Conservation (phyloP, 2,888 invertebrate genomes). For the Dysmachus trigonus region DNA sequence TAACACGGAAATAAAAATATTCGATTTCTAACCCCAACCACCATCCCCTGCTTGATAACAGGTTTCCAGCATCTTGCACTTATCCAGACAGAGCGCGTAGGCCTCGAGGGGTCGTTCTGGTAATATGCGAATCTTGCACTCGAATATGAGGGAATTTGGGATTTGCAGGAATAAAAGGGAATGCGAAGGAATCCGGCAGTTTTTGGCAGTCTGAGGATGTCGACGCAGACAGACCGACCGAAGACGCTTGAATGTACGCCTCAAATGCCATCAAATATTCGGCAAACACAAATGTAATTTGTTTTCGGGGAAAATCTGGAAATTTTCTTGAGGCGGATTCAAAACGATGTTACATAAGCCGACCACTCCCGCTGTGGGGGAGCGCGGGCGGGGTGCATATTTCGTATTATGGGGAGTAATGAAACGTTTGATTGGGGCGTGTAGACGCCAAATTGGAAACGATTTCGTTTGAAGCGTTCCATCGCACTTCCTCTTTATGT, state of each 20-base stretch:
- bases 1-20: conserved; percentile 42
- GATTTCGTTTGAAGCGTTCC: neutral
- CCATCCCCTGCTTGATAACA: neutral
- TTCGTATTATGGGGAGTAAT: conserved; percentile 6
- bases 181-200: neutral
- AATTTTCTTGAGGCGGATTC: conserved; percentile 18
- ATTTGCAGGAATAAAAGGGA: neutral
- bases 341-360: neutral
- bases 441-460: neutral
- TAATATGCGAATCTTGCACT: neutral
- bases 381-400: neutral
- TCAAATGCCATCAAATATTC: conserved; percentile 42
- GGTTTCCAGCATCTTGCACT: conserved; percentile 16
- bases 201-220: neutral
- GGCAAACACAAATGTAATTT: conserved; percentile 41
- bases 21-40: neutral
- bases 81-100: neutral
- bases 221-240: neutral
- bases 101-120: neutral
- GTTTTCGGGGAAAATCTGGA: conserved; percentile 28
- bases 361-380: neutral
- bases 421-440: conserved; percentile 31
- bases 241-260: too few species aligned
- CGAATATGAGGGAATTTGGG: neutral
- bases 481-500: neutral